phyloP scores from a whole-genome alignment of 2,888 invertebrate genomes.

The Lamellibrachia columna region DNA sequence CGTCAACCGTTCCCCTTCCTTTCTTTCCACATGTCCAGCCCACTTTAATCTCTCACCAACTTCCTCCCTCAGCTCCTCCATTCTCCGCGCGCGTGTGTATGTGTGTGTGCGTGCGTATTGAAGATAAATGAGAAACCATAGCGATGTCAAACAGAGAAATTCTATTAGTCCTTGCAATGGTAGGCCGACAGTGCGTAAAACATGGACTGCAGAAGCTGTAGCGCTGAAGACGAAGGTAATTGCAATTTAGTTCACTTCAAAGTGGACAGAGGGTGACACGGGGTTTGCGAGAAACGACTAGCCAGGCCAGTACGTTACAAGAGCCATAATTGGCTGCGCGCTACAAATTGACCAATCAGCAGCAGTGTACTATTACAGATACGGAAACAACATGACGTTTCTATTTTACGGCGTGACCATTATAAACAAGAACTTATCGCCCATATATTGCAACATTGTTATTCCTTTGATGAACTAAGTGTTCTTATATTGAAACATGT shows the following conservation, averaged over 20 bases:
- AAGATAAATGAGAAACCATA: too few relatives aligned
- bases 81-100: too few relatives aligned
- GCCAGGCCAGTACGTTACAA: neutral
- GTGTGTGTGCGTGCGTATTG: too few relatives aligned
- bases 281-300: neutral
- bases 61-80: too few relatives aligned
- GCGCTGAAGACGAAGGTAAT: too few relatives aligned
- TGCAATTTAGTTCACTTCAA: neutral
- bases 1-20: too few relatives aligned
- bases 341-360: neutral
- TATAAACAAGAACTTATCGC: conserved; percentile 16
- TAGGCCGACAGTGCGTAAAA: too few relatives aligned
- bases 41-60: too few relatives aligned
- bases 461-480: neutral
- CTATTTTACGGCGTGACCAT: conserved; percentile 16
- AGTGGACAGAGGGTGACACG: neutral
- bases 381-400: conserved; percentile 4
- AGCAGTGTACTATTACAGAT: neutral
- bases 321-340: neutral
- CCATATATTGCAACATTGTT: neutral
- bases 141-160: too few relatives aligned
- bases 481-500: conserved; percentile 63
- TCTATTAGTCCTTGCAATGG: too few relatives aligned
- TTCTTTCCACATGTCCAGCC: too few relatives aligned
- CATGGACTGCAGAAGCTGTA: too few relatives aligned